A percentile compares a stretch with the other conserved stretches of the same genome.
These are phyloP conservation scores for Hirtodrosophila duncani DNA, from an alignment of 2,888 invertebrate genomes.

Conservation along the genomic window DNA sequence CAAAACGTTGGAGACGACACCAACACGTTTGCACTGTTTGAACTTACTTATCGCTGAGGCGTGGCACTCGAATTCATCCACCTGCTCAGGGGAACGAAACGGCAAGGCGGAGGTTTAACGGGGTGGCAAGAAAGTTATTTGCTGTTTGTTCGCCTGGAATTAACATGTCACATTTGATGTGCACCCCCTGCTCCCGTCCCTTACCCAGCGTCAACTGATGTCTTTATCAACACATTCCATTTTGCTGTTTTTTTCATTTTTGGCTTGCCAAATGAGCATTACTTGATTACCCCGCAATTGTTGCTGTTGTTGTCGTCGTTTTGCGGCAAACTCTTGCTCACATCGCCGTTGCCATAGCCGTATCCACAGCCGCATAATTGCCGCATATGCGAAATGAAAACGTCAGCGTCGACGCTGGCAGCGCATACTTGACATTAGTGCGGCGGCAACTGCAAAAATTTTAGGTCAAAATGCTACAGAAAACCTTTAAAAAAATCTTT, in stretches of 20 bases:
- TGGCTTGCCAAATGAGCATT: constrained; percentile 68
- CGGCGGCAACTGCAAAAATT: constrained; percentile 40
- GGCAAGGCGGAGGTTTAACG: not conserved
- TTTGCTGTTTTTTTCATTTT: constrained; percentile 28
- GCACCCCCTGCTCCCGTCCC: not conserved
- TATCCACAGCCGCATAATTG: constrained; percentile 46
- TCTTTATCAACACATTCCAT: constrained; percentile 44
- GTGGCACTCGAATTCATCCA: constrained; percentile 67
- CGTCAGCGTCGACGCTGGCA: constrained; percentile 27
- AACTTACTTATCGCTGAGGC: constrained; percentile 63
- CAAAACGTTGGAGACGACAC: constrained; percentile 3
- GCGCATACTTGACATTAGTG: constrained; percentile 64
- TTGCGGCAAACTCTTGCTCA: constrained; percentile 28
- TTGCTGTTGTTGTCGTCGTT: constrained; percentile 46
- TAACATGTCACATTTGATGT: constrained; percentile 72
- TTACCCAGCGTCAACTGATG: constrained; percentile 14
- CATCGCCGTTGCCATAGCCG: constrained; percentile 6
- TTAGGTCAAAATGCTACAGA: constrained; percentile 67
- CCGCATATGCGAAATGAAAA: constrained; percentile 56
- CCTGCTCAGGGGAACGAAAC: not conserved
- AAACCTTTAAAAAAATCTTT: constrained; percentile 32
- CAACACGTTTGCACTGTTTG: constrained; percentile 53
- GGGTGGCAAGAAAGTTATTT: constrained; percentile 17
- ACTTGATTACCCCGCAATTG: constrained; percentile 72
- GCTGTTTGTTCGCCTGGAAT: constrained; percentile 60